phyloP scores from a whole-genome alignment of 2,797 vertebrate genomes.

The Monodelphis domestica region DNA sequence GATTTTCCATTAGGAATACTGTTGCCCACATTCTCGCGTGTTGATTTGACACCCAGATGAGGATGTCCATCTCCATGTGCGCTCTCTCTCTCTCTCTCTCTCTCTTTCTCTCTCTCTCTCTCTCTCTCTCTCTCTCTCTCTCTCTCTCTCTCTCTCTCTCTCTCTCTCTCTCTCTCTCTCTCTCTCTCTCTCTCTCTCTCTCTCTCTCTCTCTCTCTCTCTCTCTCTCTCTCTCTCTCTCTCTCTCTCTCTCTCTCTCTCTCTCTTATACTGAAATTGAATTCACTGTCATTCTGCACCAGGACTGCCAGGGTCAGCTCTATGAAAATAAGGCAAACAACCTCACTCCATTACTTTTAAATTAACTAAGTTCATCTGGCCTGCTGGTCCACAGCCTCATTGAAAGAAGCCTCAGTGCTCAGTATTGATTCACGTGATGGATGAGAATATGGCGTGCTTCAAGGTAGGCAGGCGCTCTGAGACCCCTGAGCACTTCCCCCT shows the following conservation, averaged over 20 bases:
- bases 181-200: too few species aligned
- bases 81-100: conserved; percentile 38
- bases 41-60: conserved; percentile 35
- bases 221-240: too few species aligned
- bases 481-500: conserved; percentile 45
- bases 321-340: conserved; percentile 83
- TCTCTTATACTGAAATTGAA: conserved; percentile 53
- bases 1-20: neutral
- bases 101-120: conserved; percentile 46
- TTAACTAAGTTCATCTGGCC: conserved; percentile 81
- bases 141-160: too few species aligned
- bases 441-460: conserved; percentile 82
- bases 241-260: too few species aligned
- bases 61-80: conserved; percentile 54
- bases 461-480: conserved; percentile 62
- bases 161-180: too few species aligned
- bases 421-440: conserved; percentile 83
- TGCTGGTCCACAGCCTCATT: conserved; percentile 79
- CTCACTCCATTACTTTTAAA: conserved; percentile 86
- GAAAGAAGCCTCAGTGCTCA: conserved; percentile 73
- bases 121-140: too few species aligned
- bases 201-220: too few species aligned
- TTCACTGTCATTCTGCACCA: conserved; percentile 68
- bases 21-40: neutral
- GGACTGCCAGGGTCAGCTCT: conserved; percentile 73